These are phyloP conservation scores for Orgyia antiqua DNA, from an alignment of 2,888 invertebrate genomes.

Conservation along the genomic window DNA sequence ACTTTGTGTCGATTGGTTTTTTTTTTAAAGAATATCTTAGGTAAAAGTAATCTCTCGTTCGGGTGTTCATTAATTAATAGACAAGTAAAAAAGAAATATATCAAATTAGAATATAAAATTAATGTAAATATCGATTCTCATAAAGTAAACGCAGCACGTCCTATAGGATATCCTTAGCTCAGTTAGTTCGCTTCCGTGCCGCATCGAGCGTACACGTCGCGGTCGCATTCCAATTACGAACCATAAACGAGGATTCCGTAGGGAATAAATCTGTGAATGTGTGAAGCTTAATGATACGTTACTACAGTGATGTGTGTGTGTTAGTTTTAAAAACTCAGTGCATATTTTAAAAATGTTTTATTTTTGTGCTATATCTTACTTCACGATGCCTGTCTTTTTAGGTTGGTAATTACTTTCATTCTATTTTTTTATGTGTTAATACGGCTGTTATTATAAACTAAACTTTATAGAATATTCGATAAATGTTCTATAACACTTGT, in stretches of 20 bases:
- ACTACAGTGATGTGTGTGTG: constrained; percentile 8
- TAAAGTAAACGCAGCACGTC: constrained; percentile 62
- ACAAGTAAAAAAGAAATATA: too few relatives aligned
- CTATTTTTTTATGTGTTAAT: not conserved
- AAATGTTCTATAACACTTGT: too few relatives aligned
- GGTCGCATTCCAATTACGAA: constrained; percentile 47
- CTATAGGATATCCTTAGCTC: constrained; percentile 65
- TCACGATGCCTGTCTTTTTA: constrained; percentile 10
- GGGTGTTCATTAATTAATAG: too few relatives aligned
- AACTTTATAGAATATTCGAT: too few relatives aligned
- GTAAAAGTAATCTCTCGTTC: too few relatives aligned
- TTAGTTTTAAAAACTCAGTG: constrained; percentile 6
- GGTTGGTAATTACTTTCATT: constrained; percentile 14
- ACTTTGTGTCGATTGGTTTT: too few relatives aligned
- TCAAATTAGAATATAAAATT: constrained; percentile 62
- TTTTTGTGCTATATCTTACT: constrained; percentile 11
- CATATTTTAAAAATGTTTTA: not conserved
- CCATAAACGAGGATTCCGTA: constrained; percentile 36
- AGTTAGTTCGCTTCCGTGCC: constrained; percentile 67
- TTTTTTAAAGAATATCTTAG: too few relatives aligned
- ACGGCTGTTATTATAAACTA: too few relatives aligned
- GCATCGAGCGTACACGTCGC: constrained; percentile 62
- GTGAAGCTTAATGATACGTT: constrained; percentile 30
- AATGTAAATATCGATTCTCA: constrained; percentile 74
- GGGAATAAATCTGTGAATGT: constrained; percentile 27